Percentiles rank a stretch among this genome's conserved stretches.
Evolutionary conservation across 2,888 invertebrate genomes (phyloP).

Genomic region (Achlya flavicornis): DNA sequence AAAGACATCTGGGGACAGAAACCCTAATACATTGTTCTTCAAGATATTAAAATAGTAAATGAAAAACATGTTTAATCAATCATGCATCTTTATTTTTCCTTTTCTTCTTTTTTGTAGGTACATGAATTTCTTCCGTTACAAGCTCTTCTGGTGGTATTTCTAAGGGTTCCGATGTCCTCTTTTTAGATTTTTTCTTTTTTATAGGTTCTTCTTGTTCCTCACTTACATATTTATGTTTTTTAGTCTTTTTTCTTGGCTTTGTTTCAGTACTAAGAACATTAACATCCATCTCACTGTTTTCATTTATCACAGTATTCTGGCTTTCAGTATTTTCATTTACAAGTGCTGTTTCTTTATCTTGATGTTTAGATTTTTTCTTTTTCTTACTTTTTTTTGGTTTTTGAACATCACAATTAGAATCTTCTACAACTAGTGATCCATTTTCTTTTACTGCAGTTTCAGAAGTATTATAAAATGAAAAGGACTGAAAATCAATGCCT

Average conservation of each 20-base stretch:
- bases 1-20: too few species aligned
- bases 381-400: conserved; percentile 47
- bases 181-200: conserved; percentile 45
- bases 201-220: conserved; percentile 28
- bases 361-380: conserved; percentile 45
- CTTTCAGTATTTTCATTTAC: conserved; percentile 17
- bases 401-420: conserved; percentile 14
- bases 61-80: conserved; percentile 20
- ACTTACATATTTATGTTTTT: conserved; percentile 30
- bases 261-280: neutral
- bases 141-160: conserved; percentile 28
- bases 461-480: conserved; percentile 32
- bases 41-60: conserved; percentile 8
- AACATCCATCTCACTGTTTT: conserved; percentile 14
- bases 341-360: conserved; percentile 14
- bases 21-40: too few species aligned
- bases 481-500: conserved; percentile 40
- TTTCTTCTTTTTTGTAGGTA: conserved; percentile 69
- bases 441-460: conserved; percentile 20
- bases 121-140: conserved; percentile 36
- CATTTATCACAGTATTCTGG: conserved; percentile 14
- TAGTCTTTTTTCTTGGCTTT: conserved; percentile 37
- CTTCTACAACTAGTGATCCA: conserved; percentile 10
- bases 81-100: conserved; percentile 54
- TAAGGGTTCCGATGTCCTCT: conserved; percentile 21